A percentile compares a stretch with the other conserved stretches of the same genome.
Evolutionary conservation across 1,140 invertebrate species (phyloP).

Genomic region (Drosophila murphyi): DNA sequence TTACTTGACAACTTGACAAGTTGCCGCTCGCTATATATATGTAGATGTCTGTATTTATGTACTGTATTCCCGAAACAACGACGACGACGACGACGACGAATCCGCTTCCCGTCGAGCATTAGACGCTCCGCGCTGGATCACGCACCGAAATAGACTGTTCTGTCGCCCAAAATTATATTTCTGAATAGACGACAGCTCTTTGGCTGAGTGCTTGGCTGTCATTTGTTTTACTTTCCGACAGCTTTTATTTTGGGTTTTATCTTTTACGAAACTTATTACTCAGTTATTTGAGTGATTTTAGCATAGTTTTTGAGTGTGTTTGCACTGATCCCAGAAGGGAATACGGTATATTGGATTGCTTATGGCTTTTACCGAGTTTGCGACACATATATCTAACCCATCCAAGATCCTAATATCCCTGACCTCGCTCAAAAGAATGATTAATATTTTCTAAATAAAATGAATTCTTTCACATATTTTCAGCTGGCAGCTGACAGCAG

Average conservation of each 20-base stretch:
- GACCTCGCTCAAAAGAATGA: no score
- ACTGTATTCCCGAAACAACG: slow-evolving; percentile 18
- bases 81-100: slow-evolving; percentile 2
- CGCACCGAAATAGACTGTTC: slow-evolving; percentile 81
- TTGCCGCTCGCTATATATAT: slow-evolving; percentile 36
- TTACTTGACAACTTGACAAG: slow-evolving; percentile 74
- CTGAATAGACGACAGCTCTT: slow-evolving; percentile 21
- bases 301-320: slow-evolving; percentile 11
- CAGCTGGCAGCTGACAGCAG: no score
- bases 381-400: no score
- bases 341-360: no score
- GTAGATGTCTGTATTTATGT: slow-evolving; percentile 21
- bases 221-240: slow-evolving; percentile 50
- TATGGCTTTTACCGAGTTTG: no score
- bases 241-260: slow-evolving; percentile 54
- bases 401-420: no score
- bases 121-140: slow-evolving; percentile 78
- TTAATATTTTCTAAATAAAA: no score
- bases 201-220: slow-evolving; percentile 19
- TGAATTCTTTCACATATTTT: no score
- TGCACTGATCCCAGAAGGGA: neutral
- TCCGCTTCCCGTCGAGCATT: slow-evolving; percentile 25
- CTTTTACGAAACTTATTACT: slow-evolving; percentile 31
- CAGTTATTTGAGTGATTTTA: slow-evolving; percentile 14
- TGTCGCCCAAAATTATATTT: slow-evolving; percentile 14